Percentiles rank a stretch among this genome's conserved stretches.
Evolutionary conservation across 1,140 invertebrate genomes (phyloP).

Genomic region (Drosophila arawakana): DNA sequence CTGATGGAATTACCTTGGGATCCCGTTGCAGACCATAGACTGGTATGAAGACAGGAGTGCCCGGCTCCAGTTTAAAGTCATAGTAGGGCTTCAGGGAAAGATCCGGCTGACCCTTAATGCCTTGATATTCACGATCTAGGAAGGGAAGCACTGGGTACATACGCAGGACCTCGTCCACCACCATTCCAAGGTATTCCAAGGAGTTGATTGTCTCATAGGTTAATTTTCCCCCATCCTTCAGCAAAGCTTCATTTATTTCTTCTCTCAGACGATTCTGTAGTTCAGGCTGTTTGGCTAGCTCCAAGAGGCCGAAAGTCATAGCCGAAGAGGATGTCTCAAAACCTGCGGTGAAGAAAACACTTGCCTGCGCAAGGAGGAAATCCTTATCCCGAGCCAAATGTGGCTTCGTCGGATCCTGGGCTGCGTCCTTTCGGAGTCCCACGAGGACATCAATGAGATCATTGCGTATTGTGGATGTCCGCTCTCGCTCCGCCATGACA

Average conservation of each 20-base stretch:
- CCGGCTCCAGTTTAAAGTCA: slow-evolving; percentile 56
- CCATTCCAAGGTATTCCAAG: slow-evolving; percentile 87
- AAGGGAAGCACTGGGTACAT: slow-evolving; percentile 63
- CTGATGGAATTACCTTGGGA: slow-evolving; percentile 33
- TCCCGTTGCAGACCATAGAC: slow-evolving; percentile 61
- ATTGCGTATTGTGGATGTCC: slow-evolving; percentile 60
- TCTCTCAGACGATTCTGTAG: slow-evolving; percentile 87
- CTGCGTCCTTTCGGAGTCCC: slow-evolving; percentile 70
- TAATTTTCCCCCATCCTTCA: slow-evolving; percentile 85
- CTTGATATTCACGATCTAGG: slow-evolving; percentile 58
- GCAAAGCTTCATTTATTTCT: slow-evolving; percentile 86
- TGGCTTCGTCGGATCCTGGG: neutral
- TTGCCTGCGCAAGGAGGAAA: slow-evolving; percentile 87
- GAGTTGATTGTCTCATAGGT: slow-evolving; percentile 87
- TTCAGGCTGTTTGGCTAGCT: slow-evolving; percentile 88
- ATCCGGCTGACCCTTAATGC: slow-evolving; percentile 27
- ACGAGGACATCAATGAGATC: slow-evolving; percentile 85
- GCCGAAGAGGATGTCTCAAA: slow-evolving; percentile 91
- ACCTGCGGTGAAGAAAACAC: slow-evolving; percentile 90
- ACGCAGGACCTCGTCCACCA: slow-evolving; percentile 85
- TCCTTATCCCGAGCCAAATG: slow-evolving; percentile 36
- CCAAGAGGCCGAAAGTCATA: slow-evolving; percentile 88
- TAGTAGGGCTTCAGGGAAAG: slow-evolving; percentile 54
- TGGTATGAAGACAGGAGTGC: slow-evolving; percentile 64
- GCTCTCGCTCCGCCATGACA: slow-evolving; percentile 73